phyloP scores from a whole-genome alignment of 2,888 invertebrate genomes.

The Agrotis puta region DNA sequence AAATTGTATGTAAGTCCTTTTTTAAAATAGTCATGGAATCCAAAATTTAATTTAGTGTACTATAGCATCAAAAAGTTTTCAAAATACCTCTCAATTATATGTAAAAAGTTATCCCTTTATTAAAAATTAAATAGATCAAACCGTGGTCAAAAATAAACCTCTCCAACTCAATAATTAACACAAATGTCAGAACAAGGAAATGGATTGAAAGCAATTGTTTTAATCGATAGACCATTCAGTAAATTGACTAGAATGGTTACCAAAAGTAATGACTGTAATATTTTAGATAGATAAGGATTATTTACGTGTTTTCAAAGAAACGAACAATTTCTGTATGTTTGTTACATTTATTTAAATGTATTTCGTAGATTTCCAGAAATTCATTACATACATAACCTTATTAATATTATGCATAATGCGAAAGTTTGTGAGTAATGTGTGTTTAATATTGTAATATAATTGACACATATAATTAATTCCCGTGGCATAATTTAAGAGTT shows the following conservation, averaged over 20 bases:
- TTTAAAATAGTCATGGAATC: too few relatives aligned
- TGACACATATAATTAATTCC: too few relatives aligned
- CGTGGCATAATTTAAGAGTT: too few relatives aligned
- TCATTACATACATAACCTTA: too few relatives aligned
- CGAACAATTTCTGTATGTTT: background rate
- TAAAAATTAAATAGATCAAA: background rate
- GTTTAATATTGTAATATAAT: too few relatives aligned
- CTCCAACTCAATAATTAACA: background rate
- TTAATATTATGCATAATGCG: too few relatives aligned
- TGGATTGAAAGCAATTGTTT: slow-evolving; percentile 29
- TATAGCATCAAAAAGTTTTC: too few relatives aligned
- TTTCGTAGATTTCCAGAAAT: background rate
- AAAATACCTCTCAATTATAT: too few relatives aligned
- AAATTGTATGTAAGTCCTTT: too few relatives aligned
- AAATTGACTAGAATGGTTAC: slow-evolving; percentile 28
- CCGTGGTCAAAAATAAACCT: background rate
- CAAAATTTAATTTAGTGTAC: too few relatives aligned
- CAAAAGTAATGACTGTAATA: slow-evolving; percentile 12
- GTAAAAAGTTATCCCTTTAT: too few relatives aligned
- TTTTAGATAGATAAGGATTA: slow-evolving; percentile 23
- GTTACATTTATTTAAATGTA: background rate
- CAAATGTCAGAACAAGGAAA: slow-evolving; percentile 27
- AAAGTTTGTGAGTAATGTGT: too few relatives aligned
- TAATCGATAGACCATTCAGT: slow-evolving; percentile 32
- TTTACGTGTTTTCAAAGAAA: background rate